Evolutionary conservation across 2,113 vertebrate genomes (phyloP), one percentile per base, ranked within the genome.

Genomic region (Lampris megalopsis): DNA sequence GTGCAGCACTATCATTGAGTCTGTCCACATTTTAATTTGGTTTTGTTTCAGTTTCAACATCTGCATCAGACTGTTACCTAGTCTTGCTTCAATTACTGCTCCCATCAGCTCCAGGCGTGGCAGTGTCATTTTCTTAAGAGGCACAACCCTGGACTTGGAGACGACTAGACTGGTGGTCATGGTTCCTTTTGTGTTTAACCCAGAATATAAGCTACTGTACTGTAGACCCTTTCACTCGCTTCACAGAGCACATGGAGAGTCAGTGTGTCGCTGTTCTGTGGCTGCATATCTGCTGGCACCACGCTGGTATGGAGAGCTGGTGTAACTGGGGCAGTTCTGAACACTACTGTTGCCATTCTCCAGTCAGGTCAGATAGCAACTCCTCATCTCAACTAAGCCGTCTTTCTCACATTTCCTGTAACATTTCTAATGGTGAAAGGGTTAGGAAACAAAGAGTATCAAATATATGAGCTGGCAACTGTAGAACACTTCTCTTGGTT

Each of bases 1-100:
- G 4, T 52, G 56, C 7, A 80, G 5, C 1, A 68, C 53, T 3
- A 80, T 73, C 82, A 84, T 76, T 40, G 82, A 73, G 37, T 80
- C 72, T 60, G 73, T 77, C 63, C 73, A 77, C 41, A 75, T 9
- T 50, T 1, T 9, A 10, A 69, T 53, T n/a, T 66, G 59, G 3
- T 35, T 68, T 47, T 64, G 42, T 41, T 59, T 48, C 11, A 80
- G 72, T 5, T 77, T 63, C 56, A 80, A 41, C 45, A 58, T 2
- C 9, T 60, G 73, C 13, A 70, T 7, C 6, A 68, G 56, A 6
- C 49, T 69, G n/a, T 69, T 37, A 2, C 43, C 60, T 13, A 69
- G n/a, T 38, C 52, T 77, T 3, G 60, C 59, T 45, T 50, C 81
- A 11, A 70, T 70, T 1, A 81, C 11, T 41, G 69, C 69, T n/a